Evolutionary conservation across 2,113 vertebrate species (phyloP).

Genomic region (Psittacara wagleri): DNA sequence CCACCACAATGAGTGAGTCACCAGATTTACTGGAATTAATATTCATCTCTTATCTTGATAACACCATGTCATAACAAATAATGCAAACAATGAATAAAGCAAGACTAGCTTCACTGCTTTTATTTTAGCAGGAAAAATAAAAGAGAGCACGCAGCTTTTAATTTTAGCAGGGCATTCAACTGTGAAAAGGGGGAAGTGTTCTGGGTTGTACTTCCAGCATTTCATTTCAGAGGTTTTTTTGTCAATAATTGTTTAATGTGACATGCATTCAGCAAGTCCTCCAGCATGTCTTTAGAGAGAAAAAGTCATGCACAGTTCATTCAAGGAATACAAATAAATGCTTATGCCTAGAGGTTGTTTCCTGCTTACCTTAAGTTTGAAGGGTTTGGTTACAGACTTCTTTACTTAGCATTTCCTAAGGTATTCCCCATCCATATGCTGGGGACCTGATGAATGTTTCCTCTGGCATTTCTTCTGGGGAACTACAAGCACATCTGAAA

Average conservation of each 20-base stretch:
- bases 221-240: neutral
- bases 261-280: neutral
- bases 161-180: neutral
- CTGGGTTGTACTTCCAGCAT: neutral
- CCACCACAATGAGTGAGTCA: neutral
- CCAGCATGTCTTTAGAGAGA: neutral
- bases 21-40: constrained; percentile 4
- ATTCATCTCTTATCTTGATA: neutral
- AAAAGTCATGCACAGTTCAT: neutral
- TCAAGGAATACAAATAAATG: neutral
- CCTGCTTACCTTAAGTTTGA: neutral
- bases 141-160: neutral
- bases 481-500: neutral
- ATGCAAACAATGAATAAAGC: neutral
- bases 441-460: neutral
- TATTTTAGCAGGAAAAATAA: neutral
- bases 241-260: neutral
- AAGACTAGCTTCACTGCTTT: neutral
- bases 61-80: neutral
- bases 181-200: neutral
- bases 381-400: neutral
- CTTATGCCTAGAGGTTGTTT: neutral
- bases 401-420: neutral
- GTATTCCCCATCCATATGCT: neutral
- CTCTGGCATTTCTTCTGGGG: neutral